Base-by-base conservation (phyloP, 1,140 invertebrate species). In the Palaemon carinicauda region DNA sequence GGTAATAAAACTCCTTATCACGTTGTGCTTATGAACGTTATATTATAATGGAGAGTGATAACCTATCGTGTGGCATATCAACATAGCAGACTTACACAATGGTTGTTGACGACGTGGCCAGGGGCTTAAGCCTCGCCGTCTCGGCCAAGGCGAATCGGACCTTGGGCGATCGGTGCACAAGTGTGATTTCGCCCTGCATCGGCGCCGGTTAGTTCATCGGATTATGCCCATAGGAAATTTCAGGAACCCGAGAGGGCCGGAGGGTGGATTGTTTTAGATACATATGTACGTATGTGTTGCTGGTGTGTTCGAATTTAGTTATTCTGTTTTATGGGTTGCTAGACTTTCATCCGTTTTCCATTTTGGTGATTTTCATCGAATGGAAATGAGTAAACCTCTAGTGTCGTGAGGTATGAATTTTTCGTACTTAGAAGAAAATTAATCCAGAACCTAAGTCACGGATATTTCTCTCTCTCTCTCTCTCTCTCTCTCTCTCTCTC, bases 21-120 rank as follows among this genome's bases (percentile, higher is more conserved):
- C 54, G 71, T 65, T 71, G 82, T 85, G 82, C 82, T 85, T 85
- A 85, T 71, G 82, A 79, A 79, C 74, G 82, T 65, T 79, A 85
- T 85, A 85, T 85, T 79, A 85, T 85, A 85, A 85, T 85, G 82
- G 82, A 85, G 78, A 85, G 75, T 85, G 82, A 85, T 85, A 85
- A 79, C 74, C 82, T 85, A 85, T 85, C 82, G 82, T 79, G 82
- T 79, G 82, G 71, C 82, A 79, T 85, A 85, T 85, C 82, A 85
- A 85, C 82, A 85, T 79, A 56, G 75, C 82, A 79, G 82, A 79
- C 74, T 85, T 85, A 85, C 75, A 85, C 82, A 85, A 85, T 85
- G 82, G 71, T 51, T 52, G 74, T 56, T 52, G 75, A 29, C 31
- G 33, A 27, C 19, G 74, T 33, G 29, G 69, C 15, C 31, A 69